Conservation (phyloP, 2,888 invertebrate genomes). For the Frankliniella fusca region DNA sequence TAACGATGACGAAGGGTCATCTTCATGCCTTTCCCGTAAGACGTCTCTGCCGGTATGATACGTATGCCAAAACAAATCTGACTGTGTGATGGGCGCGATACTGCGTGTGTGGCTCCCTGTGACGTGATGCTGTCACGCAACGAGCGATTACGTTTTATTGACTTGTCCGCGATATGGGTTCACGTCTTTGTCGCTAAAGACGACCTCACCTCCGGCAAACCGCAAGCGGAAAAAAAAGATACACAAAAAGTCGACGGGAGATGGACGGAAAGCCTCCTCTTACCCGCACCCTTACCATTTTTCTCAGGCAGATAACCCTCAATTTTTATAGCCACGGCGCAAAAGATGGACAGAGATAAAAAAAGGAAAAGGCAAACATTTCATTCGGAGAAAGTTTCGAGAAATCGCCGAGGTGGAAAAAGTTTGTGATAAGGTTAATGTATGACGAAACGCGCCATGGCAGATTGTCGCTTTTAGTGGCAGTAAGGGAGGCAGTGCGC, state of each 20-base stretch:
- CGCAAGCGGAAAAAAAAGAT: neutral
- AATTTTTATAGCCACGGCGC: neutral
- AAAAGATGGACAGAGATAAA: neutral
- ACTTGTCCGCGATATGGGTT: neutral
- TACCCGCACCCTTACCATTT: neutral
- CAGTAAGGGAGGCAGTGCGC: neutral
- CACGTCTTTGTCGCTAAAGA: neutral
- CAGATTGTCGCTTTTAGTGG: neutral
- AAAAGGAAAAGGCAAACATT: conserved; percentile 20
- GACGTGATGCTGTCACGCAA: conserved; percentile 1
- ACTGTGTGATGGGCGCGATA: neutral
- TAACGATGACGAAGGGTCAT: too few relatives aligned
- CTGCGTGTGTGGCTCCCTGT: neutral
- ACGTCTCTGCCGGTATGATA: neutral
- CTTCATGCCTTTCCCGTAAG: too few relatives aligned
- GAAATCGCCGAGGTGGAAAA: conserved; percentile 7
- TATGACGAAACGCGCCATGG: neutral
- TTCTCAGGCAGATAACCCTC: neutral
- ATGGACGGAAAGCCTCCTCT: neutral
- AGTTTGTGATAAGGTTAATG: conserved; percentile 2
- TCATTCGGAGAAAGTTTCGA: conserved; percentile 14
- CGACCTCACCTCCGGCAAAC: neutral
- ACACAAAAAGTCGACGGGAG: neutral
- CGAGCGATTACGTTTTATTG: conserved; percentile 8
- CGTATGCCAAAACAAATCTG: neutral